Evolutionary conservation across 2,888 invertebrate genomes (phyloP).

Genomic region (Agrypnus murinus): DNA sequence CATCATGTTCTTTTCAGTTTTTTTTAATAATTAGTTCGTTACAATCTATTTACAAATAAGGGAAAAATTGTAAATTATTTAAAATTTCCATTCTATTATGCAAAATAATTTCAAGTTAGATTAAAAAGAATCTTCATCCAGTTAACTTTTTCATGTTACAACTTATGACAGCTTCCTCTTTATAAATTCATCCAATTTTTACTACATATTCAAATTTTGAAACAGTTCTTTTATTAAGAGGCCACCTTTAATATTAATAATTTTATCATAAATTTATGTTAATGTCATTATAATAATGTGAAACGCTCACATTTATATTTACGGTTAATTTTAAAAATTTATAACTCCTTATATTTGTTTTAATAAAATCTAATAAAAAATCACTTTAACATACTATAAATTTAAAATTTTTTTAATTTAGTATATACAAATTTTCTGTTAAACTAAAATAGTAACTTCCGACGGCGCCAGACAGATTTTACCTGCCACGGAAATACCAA

Average conservation of each 20-base stretch:
- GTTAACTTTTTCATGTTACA: not conserved
- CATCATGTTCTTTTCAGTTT: no score
- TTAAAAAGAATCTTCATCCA: not conserved
- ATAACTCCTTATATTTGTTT: constrained; percentile 1
- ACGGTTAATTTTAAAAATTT: constrained; percentile 27
- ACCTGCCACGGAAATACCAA: constrained; percentile 55
- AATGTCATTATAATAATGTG: constrained; percentile 39
- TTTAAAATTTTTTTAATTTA: not conserved
- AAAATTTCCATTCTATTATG: not conserved
- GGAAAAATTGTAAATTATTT: not conserved
- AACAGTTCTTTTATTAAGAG: constrained; percentile 30
- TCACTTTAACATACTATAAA: not conserved
- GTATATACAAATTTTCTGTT: not conserved
- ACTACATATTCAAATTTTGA: constrained; percentile 17
- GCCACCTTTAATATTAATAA: constrained; percentile 38
- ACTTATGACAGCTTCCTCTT: constrained; percentile 35
- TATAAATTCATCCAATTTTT: constrained; percentile 33
- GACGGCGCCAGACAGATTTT: constrained; percentile 59
- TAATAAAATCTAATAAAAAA: not conserved
- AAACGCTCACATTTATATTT: constrained; percentile 15
- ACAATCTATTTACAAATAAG: not conserved
- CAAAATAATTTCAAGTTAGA: not conserved
- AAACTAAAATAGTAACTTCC: constrained; percentile 50
- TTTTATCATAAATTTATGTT: constrained; percentile 43
- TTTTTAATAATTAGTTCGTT: not conserved